Conservation (phyloP, 1,140 invertebrate genomes). For the Trachymyrmex septentrionalis region DNA sequence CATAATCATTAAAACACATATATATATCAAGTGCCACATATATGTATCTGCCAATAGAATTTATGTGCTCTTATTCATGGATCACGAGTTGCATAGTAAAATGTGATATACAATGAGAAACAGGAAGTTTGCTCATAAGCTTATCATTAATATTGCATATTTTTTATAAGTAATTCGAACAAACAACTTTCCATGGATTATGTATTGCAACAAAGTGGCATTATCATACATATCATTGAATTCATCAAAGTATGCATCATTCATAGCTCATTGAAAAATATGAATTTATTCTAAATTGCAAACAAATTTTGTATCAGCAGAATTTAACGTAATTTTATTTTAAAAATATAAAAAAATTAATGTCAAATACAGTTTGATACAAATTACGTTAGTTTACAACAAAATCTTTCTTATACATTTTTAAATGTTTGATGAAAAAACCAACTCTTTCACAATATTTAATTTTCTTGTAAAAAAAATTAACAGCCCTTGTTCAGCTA, state of each 20-base stretch:
- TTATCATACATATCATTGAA: not conserved
- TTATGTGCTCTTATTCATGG: not conserved
- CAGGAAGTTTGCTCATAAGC: not conserved
- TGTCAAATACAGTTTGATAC: not conserved
- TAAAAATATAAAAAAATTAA: not conserved
- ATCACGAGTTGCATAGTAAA: not conserved
- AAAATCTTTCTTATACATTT: no score
- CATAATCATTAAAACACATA: not conserved
- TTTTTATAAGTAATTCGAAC: not conserved
- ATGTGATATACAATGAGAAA: not conserved
- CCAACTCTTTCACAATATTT: no score
- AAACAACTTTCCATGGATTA: not conserved
- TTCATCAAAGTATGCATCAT: not conserved
- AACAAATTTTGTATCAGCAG: not conserved
- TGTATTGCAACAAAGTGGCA: not conserved
- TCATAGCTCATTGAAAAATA: not conserved
- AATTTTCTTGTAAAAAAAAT: no score
- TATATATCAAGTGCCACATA: not conserved
- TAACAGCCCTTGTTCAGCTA: no score
- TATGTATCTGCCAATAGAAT: not conserved
- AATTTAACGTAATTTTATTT: not conserved
- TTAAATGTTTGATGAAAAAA: no score
- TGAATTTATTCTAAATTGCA: no score
- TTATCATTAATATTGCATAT: conserved; percentile 6
- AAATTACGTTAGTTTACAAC: not conserved